These are phyloP conservation scores for Porites rus DNA, from an alignment of 92 coral and sea anemone genomes.

Conservation along the genomic window DNA sequence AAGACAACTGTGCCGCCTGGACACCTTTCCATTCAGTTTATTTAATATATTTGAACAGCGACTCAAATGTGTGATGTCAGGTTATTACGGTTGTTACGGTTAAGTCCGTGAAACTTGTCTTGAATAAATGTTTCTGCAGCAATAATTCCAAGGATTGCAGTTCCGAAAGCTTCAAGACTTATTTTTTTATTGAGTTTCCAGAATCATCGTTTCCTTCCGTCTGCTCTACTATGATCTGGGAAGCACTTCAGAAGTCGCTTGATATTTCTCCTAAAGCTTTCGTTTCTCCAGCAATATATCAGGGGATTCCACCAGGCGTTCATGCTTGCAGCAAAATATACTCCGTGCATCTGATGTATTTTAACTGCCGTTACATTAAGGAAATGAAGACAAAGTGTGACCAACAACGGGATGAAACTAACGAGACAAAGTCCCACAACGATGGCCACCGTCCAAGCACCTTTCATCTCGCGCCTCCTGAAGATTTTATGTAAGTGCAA, in stretches of 20 bases:
- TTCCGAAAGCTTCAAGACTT: no score
- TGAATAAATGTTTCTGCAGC: no score
- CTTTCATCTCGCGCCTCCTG: slow-evolving; percentile 40
- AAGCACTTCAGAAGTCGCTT: slow-evolving; percentile 21
- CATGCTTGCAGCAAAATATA: slow-evolving; percentile 23
- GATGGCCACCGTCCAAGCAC: slow-evolving; percentile 54
- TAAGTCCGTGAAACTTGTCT: no score
- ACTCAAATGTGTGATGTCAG: no score
- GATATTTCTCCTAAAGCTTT: slow-evolving; percentile 40
- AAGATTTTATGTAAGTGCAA: not conserved
- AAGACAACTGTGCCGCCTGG: no score
- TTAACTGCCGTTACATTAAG: not conserved
- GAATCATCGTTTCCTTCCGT: not conserved
- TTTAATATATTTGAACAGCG: no score
- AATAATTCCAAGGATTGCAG: no score
- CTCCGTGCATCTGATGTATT: not conserved
- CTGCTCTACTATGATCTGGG: not conserved
- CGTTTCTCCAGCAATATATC: slow-evolving; percentile 62
- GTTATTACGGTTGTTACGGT: no score
- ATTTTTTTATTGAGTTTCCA: no score
- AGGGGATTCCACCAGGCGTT: slow-evolving; percentile 65
- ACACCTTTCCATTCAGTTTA: no score
- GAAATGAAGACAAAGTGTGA: slow-evolving; percentile 20
- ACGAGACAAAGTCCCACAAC: slow-evolving; percentile 58
- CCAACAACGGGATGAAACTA: slow-evolving; percentile 43